Evolutionary conservation across 37 sponge, comb jelly and placozoan genomes (phyloP).

Genomic region (Eunapius fragilis): DNA sequence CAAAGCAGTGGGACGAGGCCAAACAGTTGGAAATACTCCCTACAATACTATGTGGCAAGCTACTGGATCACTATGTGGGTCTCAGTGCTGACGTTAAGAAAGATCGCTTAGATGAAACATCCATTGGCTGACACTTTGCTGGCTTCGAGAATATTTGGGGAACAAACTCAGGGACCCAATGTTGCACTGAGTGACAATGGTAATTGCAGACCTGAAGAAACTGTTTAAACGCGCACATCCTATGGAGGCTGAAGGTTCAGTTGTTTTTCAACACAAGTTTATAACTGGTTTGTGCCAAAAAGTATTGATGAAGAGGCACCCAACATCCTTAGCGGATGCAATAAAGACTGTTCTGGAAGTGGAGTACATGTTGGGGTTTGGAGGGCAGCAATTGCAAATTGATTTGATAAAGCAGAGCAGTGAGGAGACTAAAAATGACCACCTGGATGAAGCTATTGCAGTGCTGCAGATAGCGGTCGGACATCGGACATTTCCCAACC

Average conservation of each 20-base stretch:
- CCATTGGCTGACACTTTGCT: conserved; percentile 17
- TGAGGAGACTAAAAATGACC: neutral
- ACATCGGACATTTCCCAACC: no score
- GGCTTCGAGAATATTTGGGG: conserved; percentile 2
- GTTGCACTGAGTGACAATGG: conserved; percentile 27
- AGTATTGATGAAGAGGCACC: conserved; percentile 18
- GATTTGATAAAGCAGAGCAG: neutral
- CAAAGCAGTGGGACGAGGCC: conserved; percentile 37
- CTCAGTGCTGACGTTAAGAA: neutral
- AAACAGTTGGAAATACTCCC: conserved; percentile 20
- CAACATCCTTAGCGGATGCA: conserved; percentile 5
- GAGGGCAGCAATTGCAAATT: neutral
- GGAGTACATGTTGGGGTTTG: conserved; percentile 25
- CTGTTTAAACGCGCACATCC: conserved; percentile 25
- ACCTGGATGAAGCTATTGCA: conserved; percentile 5
- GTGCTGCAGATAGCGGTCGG: no score
- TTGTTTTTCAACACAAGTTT: conserved; percentile 24
- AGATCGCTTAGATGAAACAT: conserved; percentile 2
- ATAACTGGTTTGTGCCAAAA: conserved; percentile 36
- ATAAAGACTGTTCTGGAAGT: conserved; percentile 10
- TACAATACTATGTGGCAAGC: conserved; percentile 19
- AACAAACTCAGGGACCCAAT: conserved; percentile 7
- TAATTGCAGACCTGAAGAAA: conserved; percentile 22
- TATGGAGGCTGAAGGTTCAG: neutral
- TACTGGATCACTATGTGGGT: conserved; percentile 14